Evolutionary conservation across 2,797 vertebrate species (phyloP), one percentile per base, ranked within the genome.

Genomic region (Chelon auratus): DNA sequence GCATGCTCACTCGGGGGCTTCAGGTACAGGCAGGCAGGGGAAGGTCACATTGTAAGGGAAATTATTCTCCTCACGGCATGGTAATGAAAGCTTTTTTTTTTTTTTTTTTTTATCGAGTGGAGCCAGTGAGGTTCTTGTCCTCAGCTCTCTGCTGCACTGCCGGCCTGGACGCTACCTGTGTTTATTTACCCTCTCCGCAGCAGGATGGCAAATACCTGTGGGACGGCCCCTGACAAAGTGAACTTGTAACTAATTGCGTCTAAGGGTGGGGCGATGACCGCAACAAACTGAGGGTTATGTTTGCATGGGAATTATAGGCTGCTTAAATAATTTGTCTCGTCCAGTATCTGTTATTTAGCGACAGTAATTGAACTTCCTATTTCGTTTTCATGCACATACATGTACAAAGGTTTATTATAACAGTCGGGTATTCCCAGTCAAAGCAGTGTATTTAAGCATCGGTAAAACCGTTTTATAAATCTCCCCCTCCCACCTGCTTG

Each of bases 31-130:
- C 87, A 85, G 83, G 82, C 81, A 82, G 72, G 72, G 78, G 87
- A 93, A 94, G 89, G 91, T 93, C 93, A 93, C 91, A 86, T 89
- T 91, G 91, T 82, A 83, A 74, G 75, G 85, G 65, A 84, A 88
- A 89, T 92, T 85, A 91, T 93, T 93, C 91, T 91, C 90, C 90
- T 90, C 90, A 86, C 75, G 79, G 74, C 88, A 88, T 86, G 81
- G 84, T 91, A 86, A 91, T 93, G 89, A 92, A 89, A 86, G 71
- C 66, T 76, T 80, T 82, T 33, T 33, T 33, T 33, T 33, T 33
- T 33, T 71, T 71, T 83, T 68, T 87, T 70, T 71, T 83, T 66
- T 87, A 82, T 77, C 62, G 69, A 89, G 81, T 72, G 14, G 30
- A 72, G 82, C 62, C 81, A 68, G 72, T 85, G 65, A 79, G 85